These are phyloP conservation scores for Onychomys leucogaster DNA, from an alignment of 2,797 vertebrate species.

Conservation along the genomic window DNA sequence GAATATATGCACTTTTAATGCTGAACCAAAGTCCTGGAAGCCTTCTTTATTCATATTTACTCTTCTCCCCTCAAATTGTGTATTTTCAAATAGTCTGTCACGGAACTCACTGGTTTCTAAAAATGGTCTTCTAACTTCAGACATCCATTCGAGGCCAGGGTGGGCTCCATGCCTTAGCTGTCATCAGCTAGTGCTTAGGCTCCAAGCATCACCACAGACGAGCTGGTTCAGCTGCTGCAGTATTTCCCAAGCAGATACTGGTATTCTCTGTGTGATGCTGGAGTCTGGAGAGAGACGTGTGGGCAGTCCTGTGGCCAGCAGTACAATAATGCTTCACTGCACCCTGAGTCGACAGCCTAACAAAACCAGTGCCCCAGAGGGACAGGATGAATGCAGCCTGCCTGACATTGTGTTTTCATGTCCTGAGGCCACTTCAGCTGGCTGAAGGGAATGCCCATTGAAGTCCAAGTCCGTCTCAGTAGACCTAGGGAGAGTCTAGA, in stretches of 20 bases:
- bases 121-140: background rate
- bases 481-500: background rate
- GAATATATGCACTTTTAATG: background rate
- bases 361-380: background rate
- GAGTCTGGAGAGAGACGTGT: background rate
- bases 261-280: background rate
- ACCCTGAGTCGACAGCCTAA: background rate
- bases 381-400: background rate
- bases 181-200: background rate
- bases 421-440: background rate
- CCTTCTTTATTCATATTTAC: background rate
- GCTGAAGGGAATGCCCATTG: background rate
- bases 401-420: background rate
- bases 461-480: background rate
- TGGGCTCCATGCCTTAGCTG: background rate
- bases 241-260: background rate
- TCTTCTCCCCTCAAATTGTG: background rate
- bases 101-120: background rate
- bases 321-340: background rate
- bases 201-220: background rate
- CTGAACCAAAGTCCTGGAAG: background rate
- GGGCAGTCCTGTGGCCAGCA: background rate
- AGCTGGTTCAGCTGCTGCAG: background rate
- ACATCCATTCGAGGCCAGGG: background rate
- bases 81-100: background rate